Evolutionary conservation across 1,140 invertebrate species (phyloP).

Genomic region (Ceratina japonica): DNA sequence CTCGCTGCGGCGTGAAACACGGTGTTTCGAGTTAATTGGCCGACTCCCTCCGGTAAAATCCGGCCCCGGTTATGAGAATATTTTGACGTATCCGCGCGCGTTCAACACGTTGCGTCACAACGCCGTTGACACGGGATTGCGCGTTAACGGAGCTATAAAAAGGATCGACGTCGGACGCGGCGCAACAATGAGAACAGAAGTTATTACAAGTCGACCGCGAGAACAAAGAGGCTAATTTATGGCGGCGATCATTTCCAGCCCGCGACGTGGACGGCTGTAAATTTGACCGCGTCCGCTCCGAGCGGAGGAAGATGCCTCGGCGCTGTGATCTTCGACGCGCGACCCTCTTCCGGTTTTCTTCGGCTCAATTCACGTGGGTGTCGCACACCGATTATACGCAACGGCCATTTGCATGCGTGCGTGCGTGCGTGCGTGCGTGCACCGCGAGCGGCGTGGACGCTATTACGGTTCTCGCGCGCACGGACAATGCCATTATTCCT

Average conservation of each 20-base stretch:
- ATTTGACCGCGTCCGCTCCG: background rate
- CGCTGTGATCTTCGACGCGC: background rate
- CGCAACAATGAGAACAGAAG: background rate
- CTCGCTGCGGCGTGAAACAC: background rate
- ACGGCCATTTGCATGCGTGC: conserved; percentile 1
- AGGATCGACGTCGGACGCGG: too few species aligned
- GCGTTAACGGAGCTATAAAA: background rate
- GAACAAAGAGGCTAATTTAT: conserved; percentile 15
- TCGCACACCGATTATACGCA: conserved; percentile 22
- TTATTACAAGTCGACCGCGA: background rate
- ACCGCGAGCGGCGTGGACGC: background rate
- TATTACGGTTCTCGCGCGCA: conserved; percentile 28
- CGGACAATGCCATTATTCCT: conserved; percentile 60
- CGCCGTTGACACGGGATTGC: background rate
- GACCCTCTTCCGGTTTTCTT: conserved; percentile 7
- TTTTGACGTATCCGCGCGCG: conserved; percentile 5
- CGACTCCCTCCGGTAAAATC: background rate
- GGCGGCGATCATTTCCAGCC: conserved; percentile 3
- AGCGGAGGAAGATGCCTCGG: background rate
- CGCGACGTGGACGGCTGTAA: background rate
- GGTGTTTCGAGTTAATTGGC: conserved; percentile 7
- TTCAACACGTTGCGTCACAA: conserved; percentile 9
- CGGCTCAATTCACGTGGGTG: background rate
- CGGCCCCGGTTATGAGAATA: conserved; percentile 19
- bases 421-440: background rate